Evolutionary conservation across 2,113 vertebrate genomes (phyloP).

Genomic region (Uropsilus gracilis): DNA sequence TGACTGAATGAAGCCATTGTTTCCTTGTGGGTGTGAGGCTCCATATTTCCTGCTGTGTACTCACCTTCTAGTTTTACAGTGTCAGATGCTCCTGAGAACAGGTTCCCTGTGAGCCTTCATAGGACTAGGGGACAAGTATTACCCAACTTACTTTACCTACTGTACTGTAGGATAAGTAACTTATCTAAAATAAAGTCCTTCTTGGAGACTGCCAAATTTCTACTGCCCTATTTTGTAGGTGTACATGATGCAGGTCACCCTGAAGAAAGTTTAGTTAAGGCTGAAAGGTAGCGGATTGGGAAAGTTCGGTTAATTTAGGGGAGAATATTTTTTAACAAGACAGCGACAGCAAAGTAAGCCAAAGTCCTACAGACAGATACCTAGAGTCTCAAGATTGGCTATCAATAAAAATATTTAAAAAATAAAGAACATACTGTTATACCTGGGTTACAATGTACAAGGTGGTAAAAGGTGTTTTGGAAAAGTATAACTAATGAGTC

Average conservation of each 20-base stretch:
- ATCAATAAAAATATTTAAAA: neutral
- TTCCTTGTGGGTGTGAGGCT: neutral
- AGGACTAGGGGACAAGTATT: neutral
- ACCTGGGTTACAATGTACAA: too few species aligned
- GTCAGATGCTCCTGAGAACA: slow-evolving; percentile 21
- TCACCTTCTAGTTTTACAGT: slow-evolving; percentile 33
- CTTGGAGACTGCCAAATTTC: neutral
- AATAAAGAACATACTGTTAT: neutral
- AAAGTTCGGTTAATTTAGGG: neutral
- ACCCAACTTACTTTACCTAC: neutral
- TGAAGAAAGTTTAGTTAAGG: slow-evolving; percentile 10
- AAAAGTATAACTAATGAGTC: neutral
- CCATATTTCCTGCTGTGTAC: slow-evolving; percentile 5
- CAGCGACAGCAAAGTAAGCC: neutral
- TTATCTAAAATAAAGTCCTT: slow-evolving; percentile 1
- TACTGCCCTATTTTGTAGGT: neutral
- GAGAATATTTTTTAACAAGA: neutral
- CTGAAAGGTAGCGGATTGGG: neutral
- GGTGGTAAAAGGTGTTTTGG: neutral
- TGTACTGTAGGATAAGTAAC: neutral
- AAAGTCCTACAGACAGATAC: neutral
- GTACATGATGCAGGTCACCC: neutral
- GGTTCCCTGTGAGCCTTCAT: slow-evolving; percentile 41
- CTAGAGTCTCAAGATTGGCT: neutral
- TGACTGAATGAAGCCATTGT: neutral